phyloP scores from a whole-genome alignment of 2,888 invertebrate species.

The Junonia oenone region DNA sequence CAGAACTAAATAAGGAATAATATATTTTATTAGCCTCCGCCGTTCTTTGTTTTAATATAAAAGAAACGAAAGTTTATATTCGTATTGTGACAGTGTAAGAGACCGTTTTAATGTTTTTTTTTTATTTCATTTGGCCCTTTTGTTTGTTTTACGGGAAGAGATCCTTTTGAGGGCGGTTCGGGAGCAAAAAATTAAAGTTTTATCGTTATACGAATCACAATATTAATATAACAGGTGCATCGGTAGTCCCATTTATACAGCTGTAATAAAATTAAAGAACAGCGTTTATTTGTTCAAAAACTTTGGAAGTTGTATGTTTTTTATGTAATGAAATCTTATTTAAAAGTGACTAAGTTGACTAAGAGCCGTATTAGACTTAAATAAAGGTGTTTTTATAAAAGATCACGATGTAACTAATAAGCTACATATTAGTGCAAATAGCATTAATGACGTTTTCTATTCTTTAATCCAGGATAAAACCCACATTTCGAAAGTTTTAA shows the following conservation, averaged over 20 bases:
- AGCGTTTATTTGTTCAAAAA: background rate
- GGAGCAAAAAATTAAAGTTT: background rate
- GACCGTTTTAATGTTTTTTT: background rate
- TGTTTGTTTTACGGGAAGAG: background rate
- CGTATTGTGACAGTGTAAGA: background rate
- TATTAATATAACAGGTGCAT: constrained; percentile 1
- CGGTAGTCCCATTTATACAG: background rate
- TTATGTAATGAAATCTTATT: too few relatives aligned
- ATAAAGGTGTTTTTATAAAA: too few relatives aligned
- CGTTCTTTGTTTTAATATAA: background rate
- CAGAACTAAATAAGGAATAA: background rate
- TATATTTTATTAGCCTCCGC: background rate
- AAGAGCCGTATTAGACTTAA: too few relatives aligned
- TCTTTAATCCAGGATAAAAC: too few relatives aligned
- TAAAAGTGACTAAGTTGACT: too few relatives aligned
- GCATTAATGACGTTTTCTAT: too few relatives aligned
- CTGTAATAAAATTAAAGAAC: background rate
- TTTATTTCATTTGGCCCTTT: background rate
- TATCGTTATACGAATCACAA: background rate
- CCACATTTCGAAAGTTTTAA: too few relatives aligned
- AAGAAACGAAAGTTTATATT: background rate
- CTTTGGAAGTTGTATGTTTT: background rate
- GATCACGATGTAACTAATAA: too few relatives aligned
- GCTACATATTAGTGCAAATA: too few relatives aligned
- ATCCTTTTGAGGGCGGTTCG: background rate